These are phyloP conservation scores for Plestiodon gilberti DNA, from an alignment of 2,113 vertebrate genomes.

Conservation along the genomic window DNA sequence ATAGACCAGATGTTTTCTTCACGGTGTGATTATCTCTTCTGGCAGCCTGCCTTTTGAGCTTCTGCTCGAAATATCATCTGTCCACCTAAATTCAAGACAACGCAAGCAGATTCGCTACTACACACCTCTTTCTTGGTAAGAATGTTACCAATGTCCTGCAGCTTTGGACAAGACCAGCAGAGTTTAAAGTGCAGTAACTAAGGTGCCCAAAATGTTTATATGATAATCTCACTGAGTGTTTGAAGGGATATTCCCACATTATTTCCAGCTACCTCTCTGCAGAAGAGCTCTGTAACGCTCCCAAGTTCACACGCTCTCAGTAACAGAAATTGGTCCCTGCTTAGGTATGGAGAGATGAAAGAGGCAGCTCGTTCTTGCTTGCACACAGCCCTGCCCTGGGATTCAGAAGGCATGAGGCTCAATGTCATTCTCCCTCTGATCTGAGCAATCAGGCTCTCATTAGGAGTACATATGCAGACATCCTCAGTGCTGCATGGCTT, in stretches of 20 bases:
- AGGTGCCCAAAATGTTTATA: background rate
- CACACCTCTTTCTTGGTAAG: background rate
- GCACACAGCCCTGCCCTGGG: background rate
- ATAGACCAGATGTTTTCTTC: no score
- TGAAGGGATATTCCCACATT: background rate
- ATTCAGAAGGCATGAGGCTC: background rate
- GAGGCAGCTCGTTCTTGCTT: background rate
- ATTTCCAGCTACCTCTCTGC: background rate
- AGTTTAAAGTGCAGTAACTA: background rate
- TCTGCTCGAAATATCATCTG: no score
- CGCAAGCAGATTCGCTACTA: no score
- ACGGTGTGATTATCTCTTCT: no score
- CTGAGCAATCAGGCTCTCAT: background rate
- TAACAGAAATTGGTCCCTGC: background rate
- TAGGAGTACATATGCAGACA: background rate
- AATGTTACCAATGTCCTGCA: background rate
- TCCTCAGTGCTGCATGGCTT: background rate
- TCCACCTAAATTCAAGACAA: no score
- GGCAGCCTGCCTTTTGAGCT: no score
- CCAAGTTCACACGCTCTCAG: background rate
- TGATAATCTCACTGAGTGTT: background rate
- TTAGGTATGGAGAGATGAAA: background rate
- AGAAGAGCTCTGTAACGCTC: background rate
- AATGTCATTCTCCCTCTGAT: constrained; percentile 12
- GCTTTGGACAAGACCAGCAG: background rate